Base-by-base conservation (phyloP, 1,140 invertebrate genomes). In the Ceratina australensis region DNA sequence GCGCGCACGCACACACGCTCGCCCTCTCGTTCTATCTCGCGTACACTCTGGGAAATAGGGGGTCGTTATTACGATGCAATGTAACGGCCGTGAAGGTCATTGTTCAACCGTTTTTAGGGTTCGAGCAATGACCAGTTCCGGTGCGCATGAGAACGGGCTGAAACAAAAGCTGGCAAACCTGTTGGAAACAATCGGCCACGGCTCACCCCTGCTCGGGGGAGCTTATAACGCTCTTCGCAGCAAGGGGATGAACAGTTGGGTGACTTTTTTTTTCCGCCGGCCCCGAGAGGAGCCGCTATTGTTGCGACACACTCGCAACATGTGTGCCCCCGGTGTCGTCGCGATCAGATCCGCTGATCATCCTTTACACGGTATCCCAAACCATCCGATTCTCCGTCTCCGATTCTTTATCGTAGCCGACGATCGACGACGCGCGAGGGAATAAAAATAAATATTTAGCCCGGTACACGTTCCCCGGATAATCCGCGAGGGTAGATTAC, bases 151-250 rank as follows among this genome's bases (percentile, higher is more conserved):
- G 90, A 91, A 91, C 89, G 69, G 74, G 78, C 88, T 91, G 90
- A 91, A 91, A 91, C 90, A 91, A 91, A 89, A 88, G 86, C 86
- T 82, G 73, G 87, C 85, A 91, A 90, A 91, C 89, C 90, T 91
- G 90, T 91, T 91, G 90, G 90, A 91, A 90, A 91, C 89, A 91
- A 91, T 91, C 87, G 89, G 74, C 67, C 78, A 72, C 77, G 68
- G 87, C 85, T 89, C 84, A 83, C 89, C 89, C 86, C 82, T 86
- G 85, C 73, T 80, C 81, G 84, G 84, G 79, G 83, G 77, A 82
- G 87, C 86, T 88, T 85, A 87, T 82, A 82, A 81, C 82, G 81
- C 84, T 86, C 83, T n/a, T 42, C 33, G 33, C 33, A 42, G 80
- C 74, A 63, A 71, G 86, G 88, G 89, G 89, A 91, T 91, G 89